Conservation (phyloP, 2,113 vertebrate species). For the Lynx canadensis region DNA sequence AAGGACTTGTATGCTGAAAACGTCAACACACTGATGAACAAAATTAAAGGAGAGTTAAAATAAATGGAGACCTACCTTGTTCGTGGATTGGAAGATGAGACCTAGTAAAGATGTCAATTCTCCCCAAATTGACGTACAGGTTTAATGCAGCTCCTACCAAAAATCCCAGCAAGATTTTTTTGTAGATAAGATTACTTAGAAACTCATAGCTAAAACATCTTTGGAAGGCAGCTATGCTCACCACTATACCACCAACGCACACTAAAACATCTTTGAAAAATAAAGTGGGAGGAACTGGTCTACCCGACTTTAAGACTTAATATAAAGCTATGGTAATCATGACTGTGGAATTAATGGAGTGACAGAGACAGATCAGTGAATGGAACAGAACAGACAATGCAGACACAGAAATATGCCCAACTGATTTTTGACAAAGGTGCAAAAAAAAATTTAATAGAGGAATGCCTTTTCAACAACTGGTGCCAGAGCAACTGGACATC, state of each 20-base stretch:
- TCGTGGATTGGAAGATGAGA: background rate
- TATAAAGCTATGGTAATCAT: no score
- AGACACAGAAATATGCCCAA: no score
- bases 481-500: no score
- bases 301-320: background rate
- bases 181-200: background rate
- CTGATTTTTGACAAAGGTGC: no score
- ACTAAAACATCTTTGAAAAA: no score
- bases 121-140: background rate
- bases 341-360: no score
- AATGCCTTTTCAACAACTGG: no score
- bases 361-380: no score
- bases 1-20: background rate
- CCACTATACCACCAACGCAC: slow-evolving; percentile 87
- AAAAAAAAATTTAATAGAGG: no score
- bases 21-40: background rate
- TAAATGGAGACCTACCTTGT: background rate
- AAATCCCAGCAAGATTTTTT: background rate
- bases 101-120: background rate
- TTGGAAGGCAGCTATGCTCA: slow-evolving; percentile 90
- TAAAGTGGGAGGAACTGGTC: background rate
- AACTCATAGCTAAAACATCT: background rate
- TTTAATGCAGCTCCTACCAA: background rate
- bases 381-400: no score
- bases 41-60: background rate